phyloP scores from a whole-genome alignment of 2,113 vertebrate genomes.

The Chrysemys picta region DNA sequence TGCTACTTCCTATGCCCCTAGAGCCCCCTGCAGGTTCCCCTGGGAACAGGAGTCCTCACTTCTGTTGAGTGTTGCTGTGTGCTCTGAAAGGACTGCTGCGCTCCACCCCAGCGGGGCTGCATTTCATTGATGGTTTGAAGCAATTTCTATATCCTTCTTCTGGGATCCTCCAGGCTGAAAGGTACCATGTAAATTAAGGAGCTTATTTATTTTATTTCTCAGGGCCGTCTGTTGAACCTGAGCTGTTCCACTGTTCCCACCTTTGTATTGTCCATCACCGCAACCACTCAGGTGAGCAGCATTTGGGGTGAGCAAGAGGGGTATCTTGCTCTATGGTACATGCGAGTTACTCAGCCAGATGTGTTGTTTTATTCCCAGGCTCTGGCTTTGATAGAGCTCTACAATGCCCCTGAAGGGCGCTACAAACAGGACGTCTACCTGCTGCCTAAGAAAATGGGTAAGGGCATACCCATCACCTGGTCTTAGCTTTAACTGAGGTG shows the following conservation, averaged over 20 bases:
- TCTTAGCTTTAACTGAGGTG: fast-evolving
- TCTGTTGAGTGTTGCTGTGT: neutral
- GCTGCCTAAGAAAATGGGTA: constrained; percentile 98
- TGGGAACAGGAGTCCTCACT: neutral
- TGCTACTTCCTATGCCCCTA: neutral
- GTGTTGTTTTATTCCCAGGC: constrained; percentile 80
- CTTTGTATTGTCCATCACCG: constrained; percentile 96
- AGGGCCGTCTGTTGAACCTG: constrained; percentile 92
- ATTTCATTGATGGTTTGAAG: fast-evolving
- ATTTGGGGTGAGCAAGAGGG: neutral
- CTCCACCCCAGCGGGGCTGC: fast-evolving
- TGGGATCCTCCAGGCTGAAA: neutral
- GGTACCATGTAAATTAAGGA: fast-evolving
- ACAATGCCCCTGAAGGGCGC: constrained; percentile 95
- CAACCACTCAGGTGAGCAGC: constrained; percentile 91
- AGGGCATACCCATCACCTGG: neutral
- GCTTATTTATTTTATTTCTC: fast-evolving
- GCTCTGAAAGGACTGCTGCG: fast-evolving
- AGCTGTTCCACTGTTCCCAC: constrained; percentile 99
- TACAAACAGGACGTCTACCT: constrained; percentile 97
- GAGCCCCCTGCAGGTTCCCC: neutral
- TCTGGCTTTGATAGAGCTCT: constrained; percentile 94
- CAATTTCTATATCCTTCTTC: fast-evolving
- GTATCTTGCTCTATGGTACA: fast-evolving
- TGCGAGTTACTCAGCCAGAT: neutral